Percentiles rank a stretch among this genome's conserved stretches.
Evolutionary conservation across 2,888 invertebrate genomes (phyloP).

Genomic region (Argynnis bischoffii): DNA sequence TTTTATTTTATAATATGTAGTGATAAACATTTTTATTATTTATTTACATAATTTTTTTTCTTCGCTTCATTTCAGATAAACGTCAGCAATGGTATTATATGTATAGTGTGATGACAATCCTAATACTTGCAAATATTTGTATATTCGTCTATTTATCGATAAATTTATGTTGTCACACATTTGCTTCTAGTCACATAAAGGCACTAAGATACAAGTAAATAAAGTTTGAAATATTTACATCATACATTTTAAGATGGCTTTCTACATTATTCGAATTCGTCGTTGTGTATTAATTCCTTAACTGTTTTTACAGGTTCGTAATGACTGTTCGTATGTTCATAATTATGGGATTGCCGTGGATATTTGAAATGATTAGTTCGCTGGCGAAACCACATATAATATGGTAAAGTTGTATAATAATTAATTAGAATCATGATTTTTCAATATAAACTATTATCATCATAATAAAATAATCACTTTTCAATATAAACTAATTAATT

Average conservation of each 20-base stretch:
- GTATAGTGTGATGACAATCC: slow-evolving; percentile 84
- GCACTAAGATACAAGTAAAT: slow-evolving; percentile 81
- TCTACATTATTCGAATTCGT: neutral
- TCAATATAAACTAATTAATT: too few species aligned
- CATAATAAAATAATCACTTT: too few species aligned
- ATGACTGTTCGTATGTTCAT: slow-evolving; percentile 84
- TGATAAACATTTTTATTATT: neutral
- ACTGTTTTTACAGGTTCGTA: slow-evolving; percentile 72
- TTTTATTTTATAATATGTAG: too few species aligned
- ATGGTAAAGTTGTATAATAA: slow-evolving; percentile 51
- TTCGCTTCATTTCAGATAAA: slow-evolving; percentile 63
- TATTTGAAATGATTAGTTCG: slow-evolving; percentile 83
- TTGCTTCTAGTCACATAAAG: slow-evolving; percentile 69
- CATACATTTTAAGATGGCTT: slow-evolving; percentile 9
- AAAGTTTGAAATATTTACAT: slow-evolving; percentile 3
- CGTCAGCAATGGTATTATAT: slow-evolving; percentile 84
- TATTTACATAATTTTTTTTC: neutral
- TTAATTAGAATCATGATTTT: neutral
- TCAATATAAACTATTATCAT: too few species aligned
- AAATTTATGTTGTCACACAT: slow-evolving; percentile 79
- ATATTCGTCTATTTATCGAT: slow-evolving; percentile 83
- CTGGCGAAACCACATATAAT: slow-evolving; percentile 51
- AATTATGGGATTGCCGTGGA: slow-evolving; percentile 87
- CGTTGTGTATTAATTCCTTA: neutral
- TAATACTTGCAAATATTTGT: slow-evolving; percentile 80